Evolutionary conservation across 2,888 invertebrate species (phyloP).

Genomic region (Entomobrya proxima): DNA sequence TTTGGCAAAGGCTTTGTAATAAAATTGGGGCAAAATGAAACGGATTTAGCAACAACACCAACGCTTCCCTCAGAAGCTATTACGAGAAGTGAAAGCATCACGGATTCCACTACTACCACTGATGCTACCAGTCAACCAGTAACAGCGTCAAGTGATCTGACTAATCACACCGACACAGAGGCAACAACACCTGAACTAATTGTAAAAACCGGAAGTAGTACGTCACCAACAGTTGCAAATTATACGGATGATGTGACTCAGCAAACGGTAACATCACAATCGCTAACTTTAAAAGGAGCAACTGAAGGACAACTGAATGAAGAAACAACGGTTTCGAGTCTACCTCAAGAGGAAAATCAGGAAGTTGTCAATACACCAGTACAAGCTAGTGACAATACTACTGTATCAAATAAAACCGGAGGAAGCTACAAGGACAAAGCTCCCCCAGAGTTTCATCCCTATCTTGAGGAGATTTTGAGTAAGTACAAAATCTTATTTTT

Average conservation of each 20-base stretch:
- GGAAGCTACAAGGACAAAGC: slow-evolving; percentile 2
- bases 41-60: not conserved
- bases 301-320: not conserved
- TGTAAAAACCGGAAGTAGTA: not conserved
- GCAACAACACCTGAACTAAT: not conserved
- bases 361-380: not conserved
- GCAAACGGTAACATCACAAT: not conserved
- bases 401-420: not conserved
- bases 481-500: not conserved
- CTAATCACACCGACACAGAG: not conserved
- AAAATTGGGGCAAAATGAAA: slow-evolving; percentile 5
- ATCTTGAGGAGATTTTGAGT: slow-evolving; percentile 42
- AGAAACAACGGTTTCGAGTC: not conserved
- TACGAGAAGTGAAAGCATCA: not conserved
- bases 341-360: not conserved
- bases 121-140: not conserved
- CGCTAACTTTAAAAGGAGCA: not conserved
- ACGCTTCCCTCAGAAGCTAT: not conserved
- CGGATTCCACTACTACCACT: not conserved
- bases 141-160: not conserved
- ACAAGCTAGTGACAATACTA: not conserved
- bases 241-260: not conserved
- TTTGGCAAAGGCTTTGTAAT: not conserved
- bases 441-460: slow-evolving; percentile 22
- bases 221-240: not conserved